These are phyloP conservation scores for Microctonus hyperodae DNA, from an alignment of 2,888 invertebrate genomes.

Conservation along the genomic window DNA sequence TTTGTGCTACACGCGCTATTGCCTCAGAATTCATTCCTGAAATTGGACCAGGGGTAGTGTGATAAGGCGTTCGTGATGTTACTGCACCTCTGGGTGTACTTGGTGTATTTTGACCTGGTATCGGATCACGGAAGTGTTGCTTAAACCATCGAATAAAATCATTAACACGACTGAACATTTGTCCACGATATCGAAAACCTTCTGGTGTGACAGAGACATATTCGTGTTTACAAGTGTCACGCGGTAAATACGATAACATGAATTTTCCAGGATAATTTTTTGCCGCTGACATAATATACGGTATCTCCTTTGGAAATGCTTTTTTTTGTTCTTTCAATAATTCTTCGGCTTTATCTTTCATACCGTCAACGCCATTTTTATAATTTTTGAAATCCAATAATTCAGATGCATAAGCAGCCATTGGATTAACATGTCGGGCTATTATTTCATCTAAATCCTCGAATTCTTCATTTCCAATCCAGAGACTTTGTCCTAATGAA, in stretches of 20 bases:
- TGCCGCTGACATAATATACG: slow-evolving; percentile 84
- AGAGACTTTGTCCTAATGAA: slow-evolving; percentile 85
- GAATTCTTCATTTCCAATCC: slow-evolving; percentile 92
- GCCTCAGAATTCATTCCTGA: slow-evolving; percentile 69
- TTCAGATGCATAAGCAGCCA: slow-evolving; percentile 94
- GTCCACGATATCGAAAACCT: slow-evolving; percentile 89
- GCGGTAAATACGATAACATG: slow-evolving; percentile 90
- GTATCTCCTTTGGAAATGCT: slow-evolving; percentile 86
- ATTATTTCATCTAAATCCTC: slow-evolving; percentile 99
- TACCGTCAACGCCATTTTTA: slow-evolving; percentile 77
- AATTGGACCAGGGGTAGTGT: slow-evolving; percentile 64
- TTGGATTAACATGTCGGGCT: slow-evolving; percentile 93
- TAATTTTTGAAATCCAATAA: slow-evolving; percentile 92
- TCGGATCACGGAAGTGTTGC: slow-evolving; percentile 93
- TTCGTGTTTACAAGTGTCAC: slow-evolving; percentile 86
- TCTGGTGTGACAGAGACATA: slow-evolving; percentile 91
- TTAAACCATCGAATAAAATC: slow-evolving; percentile 95
- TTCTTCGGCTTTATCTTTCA: slow-evolving; percentile 88
- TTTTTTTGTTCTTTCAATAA: slow-evolving; percentile 87
- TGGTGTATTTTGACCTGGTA: slow-evolving; percentile 74
- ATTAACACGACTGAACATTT: slow-evolving; percentile 84
- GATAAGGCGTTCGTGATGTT: slow-evolving; percentile 69
- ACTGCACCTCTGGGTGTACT: slow-evolving; percentile 73
- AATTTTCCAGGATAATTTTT: slow-evolving; percentile 93
- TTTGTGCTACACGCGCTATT: slow-evolving; percentile 76